Conservation (phyloP, 2,888 invertebrate genomes). For the Pherbina coryleti region DNA sequence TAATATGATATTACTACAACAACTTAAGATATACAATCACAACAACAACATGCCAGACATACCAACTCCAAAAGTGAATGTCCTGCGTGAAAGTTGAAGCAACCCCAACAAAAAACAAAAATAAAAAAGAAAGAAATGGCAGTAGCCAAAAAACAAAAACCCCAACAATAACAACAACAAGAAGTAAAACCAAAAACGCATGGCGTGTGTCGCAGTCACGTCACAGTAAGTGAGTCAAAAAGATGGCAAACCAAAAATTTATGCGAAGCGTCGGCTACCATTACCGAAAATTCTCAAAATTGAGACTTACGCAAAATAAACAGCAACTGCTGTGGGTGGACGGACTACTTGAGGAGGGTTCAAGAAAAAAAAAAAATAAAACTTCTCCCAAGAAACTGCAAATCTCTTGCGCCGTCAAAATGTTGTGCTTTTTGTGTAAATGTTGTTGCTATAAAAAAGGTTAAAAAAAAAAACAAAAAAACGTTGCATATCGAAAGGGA, state of each 20-base stretch:
- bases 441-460: too few relatives aligned
- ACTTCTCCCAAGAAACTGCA: too few relatives aligned
- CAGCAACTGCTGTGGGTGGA: too few relatives aligned
- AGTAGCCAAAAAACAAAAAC: not conserved
- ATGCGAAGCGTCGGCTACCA: not conserved
- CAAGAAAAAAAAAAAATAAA: too few relatives aligned
- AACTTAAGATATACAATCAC: not conserved
- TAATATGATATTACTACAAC: too few relatives aligned
- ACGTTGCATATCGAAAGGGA: too few relatives aligned
- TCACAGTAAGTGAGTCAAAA: not conserved
- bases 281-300: too few relatives aligned
- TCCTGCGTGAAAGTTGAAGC: constrained; percentile 26
- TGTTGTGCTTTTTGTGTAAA: too few relatives aligned
- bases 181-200: not conserved
- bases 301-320: too few relatives aligned
- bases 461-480: too few relatives aligned
- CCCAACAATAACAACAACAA: not conserved
- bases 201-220: not conserved
- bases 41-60: constrained; percentile 24
- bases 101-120: not conserved
- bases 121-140: not conserved
- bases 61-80: constrained; percentile 27
- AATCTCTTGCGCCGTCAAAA: too few relatives aligned
- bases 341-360: too few relatives aligned
- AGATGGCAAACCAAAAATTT: constrained; percentile 11